phyloP scores from a whole-genome alignment of 2,797 vertebrate genomes.

The Phataginus tricuspis region DNA sequence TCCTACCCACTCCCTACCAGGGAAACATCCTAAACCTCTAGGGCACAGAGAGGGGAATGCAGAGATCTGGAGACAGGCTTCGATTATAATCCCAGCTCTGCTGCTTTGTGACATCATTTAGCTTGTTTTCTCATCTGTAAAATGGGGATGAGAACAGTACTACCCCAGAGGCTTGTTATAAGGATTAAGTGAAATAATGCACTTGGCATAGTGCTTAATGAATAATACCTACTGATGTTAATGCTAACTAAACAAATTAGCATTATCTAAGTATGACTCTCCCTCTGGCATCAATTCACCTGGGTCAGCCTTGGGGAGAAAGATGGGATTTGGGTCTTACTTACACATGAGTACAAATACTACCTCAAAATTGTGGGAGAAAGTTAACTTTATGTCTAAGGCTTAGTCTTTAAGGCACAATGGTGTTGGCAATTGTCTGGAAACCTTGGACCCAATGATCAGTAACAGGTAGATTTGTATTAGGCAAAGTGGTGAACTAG shows the following conservation, averaged over 20 bases:
- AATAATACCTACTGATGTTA: not conserved
- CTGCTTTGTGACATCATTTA: not conserved
- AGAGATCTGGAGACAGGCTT: not conserved
- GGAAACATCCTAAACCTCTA: not conserved
- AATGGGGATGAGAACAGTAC: not conserved
- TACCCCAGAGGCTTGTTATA: not conserved
- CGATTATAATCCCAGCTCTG: not conserved
- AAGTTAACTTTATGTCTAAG: not conserved
- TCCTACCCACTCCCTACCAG: not conserved
- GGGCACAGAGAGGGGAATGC: not conserved
- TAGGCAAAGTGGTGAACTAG: not conserved
- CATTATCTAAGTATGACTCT: not conserved
- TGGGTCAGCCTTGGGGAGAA: not conserved
- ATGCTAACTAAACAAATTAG: not conserved
- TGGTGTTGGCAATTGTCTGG: not conserved
- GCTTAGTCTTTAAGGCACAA: not conserved
- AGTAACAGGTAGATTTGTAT: not conserved
- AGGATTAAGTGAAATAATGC: not conserved
- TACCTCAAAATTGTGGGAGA: not conserved
- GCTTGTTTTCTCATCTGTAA: not conserved
- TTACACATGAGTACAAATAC: not conserved
- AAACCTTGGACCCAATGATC: not conserved
- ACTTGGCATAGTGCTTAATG: not conserved
- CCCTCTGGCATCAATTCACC: not conserved
- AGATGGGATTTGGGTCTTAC: not conserved